Percentiles rank a stretch among this genome's conserved stretches.
Evolutionary conservation across 2,888 invertebrate species (phyloP).

Genomic region (Polyommatus iphigenia): DNA sequence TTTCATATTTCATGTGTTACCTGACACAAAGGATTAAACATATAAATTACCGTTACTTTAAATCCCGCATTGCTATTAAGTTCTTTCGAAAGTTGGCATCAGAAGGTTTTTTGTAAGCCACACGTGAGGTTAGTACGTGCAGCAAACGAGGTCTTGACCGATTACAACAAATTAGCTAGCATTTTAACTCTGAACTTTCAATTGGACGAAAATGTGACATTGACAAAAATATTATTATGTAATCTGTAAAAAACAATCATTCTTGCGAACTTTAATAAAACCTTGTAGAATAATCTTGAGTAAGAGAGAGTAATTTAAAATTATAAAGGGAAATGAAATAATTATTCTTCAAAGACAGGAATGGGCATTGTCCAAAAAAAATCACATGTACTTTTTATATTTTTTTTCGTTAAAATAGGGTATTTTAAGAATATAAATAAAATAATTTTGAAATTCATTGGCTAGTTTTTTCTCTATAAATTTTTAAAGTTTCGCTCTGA

Average conservation of each 20-base stretch:
- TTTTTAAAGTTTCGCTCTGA: no score
- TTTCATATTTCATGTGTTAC: neutral
- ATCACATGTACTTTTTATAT: no score
- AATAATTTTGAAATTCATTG: no score
- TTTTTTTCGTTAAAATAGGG: no score
- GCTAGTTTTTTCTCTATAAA: no score
- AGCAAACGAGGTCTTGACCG: neutral
- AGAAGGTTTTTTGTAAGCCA: neutral
- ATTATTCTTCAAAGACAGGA: no score
- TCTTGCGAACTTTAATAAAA: neutral
- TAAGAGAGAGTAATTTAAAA: no score
- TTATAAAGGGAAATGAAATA: no score
- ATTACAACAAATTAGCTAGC: slow-evolving; percentile 3
- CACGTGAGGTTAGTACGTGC: neutral
- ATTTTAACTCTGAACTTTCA: neutral
- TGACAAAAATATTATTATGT: neutral
- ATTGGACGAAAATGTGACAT: neutral
- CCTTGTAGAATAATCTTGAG: neutral
- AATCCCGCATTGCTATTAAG: neutral
- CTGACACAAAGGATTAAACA: neutral
- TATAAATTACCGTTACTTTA: neutral
- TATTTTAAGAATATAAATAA: no score
- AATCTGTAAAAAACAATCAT: neutral
- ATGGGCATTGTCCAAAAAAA: no score
- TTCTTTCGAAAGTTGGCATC: neutral